Conservation (phyloP, 2,113 vertebrate genomes). For the Cinclus mexicanus region DNA sequence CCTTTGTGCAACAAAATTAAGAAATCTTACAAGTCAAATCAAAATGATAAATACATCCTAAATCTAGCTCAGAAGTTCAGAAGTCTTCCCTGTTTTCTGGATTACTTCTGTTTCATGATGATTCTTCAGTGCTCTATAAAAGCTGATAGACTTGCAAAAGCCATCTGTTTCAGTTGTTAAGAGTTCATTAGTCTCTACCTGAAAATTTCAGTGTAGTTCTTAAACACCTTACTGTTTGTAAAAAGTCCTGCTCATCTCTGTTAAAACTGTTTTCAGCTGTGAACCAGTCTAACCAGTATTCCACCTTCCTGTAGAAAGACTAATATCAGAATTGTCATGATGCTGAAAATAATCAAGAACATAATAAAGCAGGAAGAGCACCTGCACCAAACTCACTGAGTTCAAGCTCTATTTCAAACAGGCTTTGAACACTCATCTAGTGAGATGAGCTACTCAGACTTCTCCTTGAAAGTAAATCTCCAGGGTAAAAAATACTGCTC, state of each 20-base stretch:
- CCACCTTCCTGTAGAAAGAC: neutral
- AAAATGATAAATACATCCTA: neutral
- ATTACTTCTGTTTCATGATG: neutral
- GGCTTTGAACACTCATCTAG: neutral
- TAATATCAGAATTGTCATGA: neutral
- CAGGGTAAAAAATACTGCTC: neutral
- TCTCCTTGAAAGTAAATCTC: neutral
- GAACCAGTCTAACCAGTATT: neutral
- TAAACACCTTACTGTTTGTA: neutral
- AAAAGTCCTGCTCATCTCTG: neutral
- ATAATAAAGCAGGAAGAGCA: neutral
- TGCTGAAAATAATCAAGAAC: neutral
- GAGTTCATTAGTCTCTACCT: conserved; percentile 12
- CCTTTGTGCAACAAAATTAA: neutral
- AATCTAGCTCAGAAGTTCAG: neutral
- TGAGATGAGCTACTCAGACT: neutral
- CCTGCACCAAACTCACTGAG: neutral
- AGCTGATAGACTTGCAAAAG: conserved; percentile 41
- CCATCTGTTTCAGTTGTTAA: conserved; percentile 35
- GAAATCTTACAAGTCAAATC: neutral
- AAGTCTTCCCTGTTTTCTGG: neutral
- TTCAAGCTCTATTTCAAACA: neutral
- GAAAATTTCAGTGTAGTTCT: neutral
- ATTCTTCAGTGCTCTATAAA: conserved; percentile 30
- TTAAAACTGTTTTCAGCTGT: neutral